These are phyloP conservation scores for Lasioglossum malachurum DNA, from an alignment of 2,888 invertebrate genomes.

Conservation along the genomic window DNA sequence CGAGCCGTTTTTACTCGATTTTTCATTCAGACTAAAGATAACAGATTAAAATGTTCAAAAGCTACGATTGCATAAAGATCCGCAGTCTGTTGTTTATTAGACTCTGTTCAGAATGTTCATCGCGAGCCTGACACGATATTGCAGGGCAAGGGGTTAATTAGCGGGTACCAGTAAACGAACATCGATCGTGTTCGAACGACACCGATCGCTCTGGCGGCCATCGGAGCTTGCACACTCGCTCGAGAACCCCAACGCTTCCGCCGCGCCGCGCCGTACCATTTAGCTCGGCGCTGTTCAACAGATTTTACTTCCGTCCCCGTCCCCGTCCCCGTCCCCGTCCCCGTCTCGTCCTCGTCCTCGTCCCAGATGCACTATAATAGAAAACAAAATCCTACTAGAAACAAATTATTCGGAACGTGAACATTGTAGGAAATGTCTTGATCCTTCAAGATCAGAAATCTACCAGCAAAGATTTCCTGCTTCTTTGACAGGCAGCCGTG, in stretches of 20 bases:
- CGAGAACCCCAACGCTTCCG: slow-evolving; percentile 13
- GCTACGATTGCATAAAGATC: too few species aligned
- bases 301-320: slow-evolving; percentile 7
- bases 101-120: too few species aligned
- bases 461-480: background rate
- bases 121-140: too few species aligned
- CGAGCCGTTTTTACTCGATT: too few species aligned
- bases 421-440: background rate
- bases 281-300: slow-evolving; percentile 40
- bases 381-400: background rate
- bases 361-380: background rate
- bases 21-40: too few species aligned
- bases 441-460: background rate
- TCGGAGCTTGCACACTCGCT: slow-evolving; percentile 27
- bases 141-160: background rate
- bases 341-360: too few species aligned
- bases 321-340: too few species aligned
- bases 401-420: background rate
- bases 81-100: too few species aligned
- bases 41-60: too few species aligned
- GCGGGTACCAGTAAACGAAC: background rate
- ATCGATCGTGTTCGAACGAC: background rate
- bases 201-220: background rate
- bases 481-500: slow-evolving; percentile 7
- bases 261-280: slow-evolving; percentile 7